These are phyloP conservation scores for Amorpha juglandis DNA, from an alignment of 2,888 invertebrate genomes.

Conservation along the genomic window DNA sequence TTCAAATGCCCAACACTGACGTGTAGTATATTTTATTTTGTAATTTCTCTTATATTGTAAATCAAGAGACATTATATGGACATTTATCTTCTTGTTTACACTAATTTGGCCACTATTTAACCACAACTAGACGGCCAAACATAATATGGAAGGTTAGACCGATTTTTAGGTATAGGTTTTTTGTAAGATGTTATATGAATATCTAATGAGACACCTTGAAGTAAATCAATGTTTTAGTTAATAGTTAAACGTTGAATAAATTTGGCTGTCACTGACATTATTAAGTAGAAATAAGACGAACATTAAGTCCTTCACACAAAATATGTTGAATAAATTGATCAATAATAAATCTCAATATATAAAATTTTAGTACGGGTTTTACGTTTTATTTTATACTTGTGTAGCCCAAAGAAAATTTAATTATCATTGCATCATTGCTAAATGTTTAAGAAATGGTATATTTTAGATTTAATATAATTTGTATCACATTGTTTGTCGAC, in stretches of 20 bases:
- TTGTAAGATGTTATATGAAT: background rate
- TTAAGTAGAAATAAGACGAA: too few relatives aligned
- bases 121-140: constrained; percentile 2
- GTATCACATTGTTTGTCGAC: background rate
- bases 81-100: constrained; percentile 10
- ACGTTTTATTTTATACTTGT: too few relatives aligned
- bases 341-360: too few relatives aligned
- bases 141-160: background rate
- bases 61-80: background rate
- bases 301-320: too few relatives aligned
- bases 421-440: too few relatives aligned
- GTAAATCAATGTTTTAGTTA: too few relatives aligned
- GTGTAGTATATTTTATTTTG: constrained; percentile 4
- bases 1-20: constrained; percentile 8
- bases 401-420: too few relatives aligned
- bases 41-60: constrained; percentile 6
- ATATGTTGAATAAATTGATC: too few relatives aligned
- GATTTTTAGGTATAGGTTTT: background rate
- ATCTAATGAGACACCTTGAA: background rate
- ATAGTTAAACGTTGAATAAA: too few relatives aligned
- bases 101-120: background rate
- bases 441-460: background rate
- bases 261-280: too few relatives aligned
- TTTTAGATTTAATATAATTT: background rate
- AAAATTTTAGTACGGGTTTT: too few relatives aligned